Conservation (phyloP, 2,113 vertebrate genomes). For the Ramphastos sulfuratus region DNA sequence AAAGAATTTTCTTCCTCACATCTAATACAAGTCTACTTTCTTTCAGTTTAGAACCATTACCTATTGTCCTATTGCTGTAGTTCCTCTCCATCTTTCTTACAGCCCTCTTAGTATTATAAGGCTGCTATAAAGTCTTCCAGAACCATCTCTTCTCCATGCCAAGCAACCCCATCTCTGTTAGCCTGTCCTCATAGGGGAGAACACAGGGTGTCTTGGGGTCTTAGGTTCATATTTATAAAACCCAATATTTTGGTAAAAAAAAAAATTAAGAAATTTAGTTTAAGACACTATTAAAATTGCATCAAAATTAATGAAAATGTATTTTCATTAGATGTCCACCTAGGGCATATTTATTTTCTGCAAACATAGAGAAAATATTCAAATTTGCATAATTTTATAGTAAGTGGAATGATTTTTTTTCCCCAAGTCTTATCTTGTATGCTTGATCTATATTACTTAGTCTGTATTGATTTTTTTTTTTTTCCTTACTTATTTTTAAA, state of each 20-base stretch:
- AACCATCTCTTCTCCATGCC: not conserved
- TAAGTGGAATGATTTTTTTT: not conserved
- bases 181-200: not conserved
- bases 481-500: not conserved
- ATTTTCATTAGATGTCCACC: not conserved
- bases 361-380: not conserved
- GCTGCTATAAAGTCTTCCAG: not conserved
- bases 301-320: not conserved
- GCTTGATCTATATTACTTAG: not conserved
- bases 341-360: not conserved
- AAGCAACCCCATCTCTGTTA: not conserved
- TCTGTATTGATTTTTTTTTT: not conserved
- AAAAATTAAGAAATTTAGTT: not conserved
- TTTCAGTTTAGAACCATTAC: not conserved
- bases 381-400: not conserved
- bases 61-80: not conserved
- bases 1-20: not conserved
- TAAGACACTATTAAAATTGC: not conserved
- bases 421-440: not conserved
- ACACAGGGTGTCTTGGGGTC: accelerated
- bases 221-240: not conserved
- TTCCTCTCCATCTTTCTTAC: not conserved
- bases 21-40: not conserved
- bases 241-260: not conserved
- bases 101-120: not conserved